phyloP scores from a whole-genome alignment of 2,797 vertebrate species.

The Gila robusta region DNA sequence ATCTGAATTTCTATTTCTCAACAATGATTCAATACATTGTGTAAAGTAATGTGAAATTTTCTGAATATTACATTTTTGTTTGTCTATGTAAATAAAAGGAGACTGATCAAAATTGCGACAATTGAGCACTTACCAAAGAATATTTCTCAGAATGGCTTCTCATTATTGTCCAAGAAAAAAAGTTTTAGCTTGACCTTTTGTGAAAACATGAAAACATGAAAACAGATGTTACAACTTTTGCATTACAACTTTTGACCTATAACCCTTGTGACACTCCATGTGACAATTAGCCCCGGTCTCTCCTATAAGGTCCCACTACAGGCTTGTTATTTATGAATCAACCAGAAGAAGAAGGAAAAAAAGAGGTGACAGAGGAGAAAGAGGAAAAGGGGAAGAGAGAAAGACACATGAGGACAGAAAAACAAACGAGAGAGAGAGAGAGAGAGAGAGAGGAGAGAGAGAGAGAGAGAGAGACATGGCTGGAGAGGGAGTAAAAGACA shows the following conservation, averaged over 20 bases:
- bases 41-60: background rate
- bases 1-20: background rate
- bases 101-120: no score
- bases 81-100: background rate
- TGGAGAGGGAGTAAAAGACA: slow-evolving; percentile 26
- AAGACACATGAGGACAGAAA: slow-evolving; percentile 25
- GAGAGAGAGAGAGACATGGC: slow-evolving; percentile 31
- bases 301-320: background rate
- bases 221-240: no score
- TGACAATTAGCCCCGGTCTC: background rate
- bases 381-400: slow-evolving; percentile 43
- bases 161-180: no score
- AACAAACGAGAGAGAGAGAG: slow-evolving; percentile 27
- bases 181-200: no score
- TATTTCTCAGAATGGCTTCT: no score
- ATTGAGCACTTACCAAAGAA: no score
- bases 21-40: background rate
- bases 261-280: background rate
- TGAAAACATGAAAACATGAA: no score
- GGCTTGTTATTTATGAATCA: slow-evolving; percentile 32
- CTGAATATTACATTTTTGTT: background rate
- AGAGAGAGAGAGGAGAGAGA: slow-evolving; percentile 32
- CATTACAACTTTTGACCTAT: background rate
- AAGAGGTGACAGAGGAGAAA: slow-evolving; percentile 45
- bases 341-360: background rate